A percentile compares a stretch with the other conserved stretches of the same genome.
Conservation (phyloP, 1,140 invertebrate species). For the Periplaneta americana region DNA sequence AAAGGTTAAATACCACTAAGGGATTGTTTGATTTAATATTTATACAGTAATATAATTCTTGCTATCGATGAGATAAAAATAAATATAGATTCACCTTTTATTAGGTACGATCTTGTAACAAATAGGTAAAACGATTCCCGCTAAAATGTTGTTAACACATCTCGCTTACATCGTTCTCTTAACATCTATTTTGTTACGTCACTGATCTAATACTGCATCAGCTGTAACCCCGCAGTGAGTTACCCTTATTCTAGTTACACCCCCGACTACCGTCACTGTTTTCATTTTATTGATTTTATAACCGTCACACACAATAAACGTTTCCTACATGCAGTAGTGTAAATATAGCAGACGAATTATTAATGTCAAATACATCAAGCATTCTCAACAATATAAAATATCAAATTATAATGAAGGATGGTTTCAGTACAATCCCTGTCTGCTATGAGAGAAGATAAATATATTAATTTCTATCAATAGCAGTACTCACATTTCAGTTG, state of each 20-base stretch:
- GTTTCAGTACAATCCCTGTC: not conserved
- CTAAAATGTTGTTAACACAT: too few relatives aligned
- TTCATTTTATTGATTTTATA: not conserved
- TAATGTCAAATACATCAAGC: not conserved
- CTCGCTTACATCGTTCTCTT: too few relatives aligned
- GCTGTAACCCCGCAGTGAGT: not conserved
- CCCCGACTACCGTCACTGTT: not conserved
- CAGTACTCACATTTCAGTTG: not conserved
- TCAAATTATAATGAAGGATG: not conserved
- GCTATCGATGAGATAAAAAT: too few relatives aligned
- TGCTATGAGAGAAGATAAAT: not conserved
- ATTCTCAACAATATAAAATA: not conserved
- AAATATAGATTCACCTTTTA: too few relatives aligned
- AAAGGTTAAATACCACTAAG: too few relatives aligned
- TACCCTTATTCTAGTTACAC: not conserved
- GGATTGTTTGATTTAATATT: too few relatives aligned
- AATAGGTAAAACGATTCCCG: too few relatives aligned
- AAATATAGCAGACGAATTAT: too few relatives aligned
- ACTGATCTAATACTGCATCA: not conserved
- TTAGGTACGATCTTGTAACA: too few relatives aligned
- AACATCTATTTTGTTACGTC: too few relatives aligned
- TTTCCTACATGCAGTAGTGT: too few relatives aligned
- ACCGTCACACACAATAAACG: not conserved
- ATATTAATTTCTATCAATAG: not conserved
- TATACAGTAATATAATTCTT: too few relatives aligned